These are phyloP conservation scores for Calephelis virginiensis DNA, from an alignment of 1,140 invertebrate genomes.

Conservation along the genomic window DNA sequence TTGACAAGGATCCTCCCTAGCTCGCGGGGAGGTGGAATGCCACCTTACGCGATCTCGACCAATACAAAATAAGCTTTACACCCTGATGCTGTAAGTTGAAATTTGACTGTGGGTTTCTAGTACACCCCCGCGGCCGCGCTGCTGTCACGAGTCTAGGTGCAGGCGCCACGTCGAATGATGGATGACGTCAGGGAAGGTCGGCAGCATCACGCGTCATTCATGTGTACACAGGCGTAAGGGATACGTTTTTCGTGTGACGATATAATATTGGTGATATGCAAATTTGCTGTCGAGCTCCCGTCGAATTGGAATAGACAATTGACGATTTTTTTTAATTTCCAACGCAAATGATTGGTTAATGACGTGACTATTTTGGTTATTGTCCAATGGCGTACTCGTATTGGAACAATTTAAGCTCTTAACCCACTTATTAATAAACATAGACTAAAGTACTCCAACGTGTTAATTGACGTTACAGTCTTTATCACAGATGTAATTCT, in stretches of 20 bases:
- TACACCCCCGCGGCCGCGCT: conserved; percentile 55
- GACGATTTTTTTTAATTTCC: conserved; percentile 26
- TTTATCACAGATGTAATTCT: no score
- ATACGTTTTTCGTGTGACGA: conserved; percentile 77
- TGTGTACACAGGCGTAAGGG: conserved; percentile 77
- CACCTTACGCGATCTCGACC: conserved; percentile 44
- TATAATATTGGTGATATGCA: conserved; percentile 78
- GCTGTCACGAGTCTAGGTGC: conserved; percentile 75
- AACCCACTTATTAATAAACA: no score
- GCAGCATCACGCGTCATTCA: conserved; percentile 77
- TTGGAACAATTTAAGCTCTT: background rate
- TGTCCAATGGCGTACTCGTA: no score
- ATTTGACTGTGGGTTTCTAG: conserved; percentile 20
- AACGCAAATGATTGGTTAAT: conserved; percentile 8
- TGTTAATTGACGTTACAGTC: no score
- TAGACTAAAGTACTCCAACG: no score
- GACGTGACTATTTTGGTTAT: background rate
- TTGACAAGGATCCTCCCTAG: conserved; percentile 76
- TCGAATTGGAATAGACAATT: conserved; percentile 51
- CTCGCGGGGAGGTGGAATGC: conserved; percentile 64
- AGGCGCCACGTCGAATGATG: conserved; percentile 77
- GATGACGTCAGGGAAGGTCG: conserved; percentile 76
- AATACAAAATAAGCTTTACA: conserved; percentile 33
- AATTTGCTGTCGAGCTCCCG: conserved; percentile 61
- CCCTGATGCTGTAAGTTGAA: conserved; percentile 30